Conservation (phyloP, 37 sponge, comb jelly and placozoan species). For the Amphimedon queenslandica region DNA sequence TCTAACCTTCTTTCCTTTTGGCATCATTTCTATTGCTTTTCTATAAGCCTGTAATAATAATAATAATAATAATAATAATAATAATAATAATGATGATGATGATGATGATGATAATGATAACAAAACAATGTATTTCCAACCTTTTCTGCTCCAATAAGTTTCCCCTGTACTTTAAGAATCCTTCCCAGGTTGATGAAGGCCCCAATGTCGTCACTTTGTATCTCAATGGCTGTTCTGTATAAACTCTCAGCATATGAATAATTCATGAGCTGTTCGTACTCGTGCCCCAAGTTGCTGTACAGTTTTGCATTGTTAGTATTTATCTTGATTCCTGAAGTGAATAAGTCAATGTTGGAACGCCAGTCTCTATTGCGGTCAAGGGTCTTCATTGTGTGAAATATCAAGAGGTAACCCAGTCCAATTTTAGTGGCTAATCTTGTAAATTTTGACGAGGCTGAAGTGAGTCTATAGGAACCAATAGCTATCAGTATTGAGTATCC, state of each 20-base stretch:
- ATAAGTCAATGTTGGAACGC: constrained; percentile 58
- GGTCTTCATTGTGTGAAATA: constrained; percentile 41
- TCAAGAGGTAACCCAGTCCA: constrained; percentile 15
- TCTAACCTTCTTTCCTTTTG: constrained; percentile 66
- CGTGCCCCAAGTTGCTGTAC: constrained; percentile 83
- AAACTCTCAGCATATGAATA: constrained; percentile 55
- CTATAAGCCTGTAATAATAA: constrained; percentile 38
- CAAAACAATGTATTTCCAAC: constrained; percentile 10
- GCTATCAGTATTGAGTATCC: constrained; percentile 44
- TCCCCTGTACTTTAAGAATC: constrained; percentile 55
- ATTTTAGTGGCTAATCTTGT: not conserved
- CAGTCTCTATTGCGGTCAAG: constrained; percentile 66
- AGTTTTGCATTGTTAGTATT: constrained; percentile 76
- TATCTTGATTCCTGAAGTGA: constrained; percentile 58
- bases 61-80: not conserved
- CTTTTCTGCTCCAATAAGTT: constrained; percentile 54
- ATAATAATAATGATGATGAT: not conserved
- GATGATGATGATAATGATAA: not conserved
- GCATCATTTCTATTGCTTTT: constrained; percentile 70
- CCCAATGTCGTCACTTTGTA: constrained; percentile 84
- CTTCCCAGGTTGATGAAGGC: constrained; percentile 80
- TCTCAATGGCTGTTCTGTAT: constrained; percentile 50
- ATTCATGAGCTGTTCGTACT: constrained; percentile 44
- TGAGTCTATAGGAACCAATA: constrained; percentile 17
- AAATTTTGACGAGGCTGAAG: not conserved